Conservation (phyloP, 1,140 invertebrate species). For the Panagrolaimus sp. region DNA sequence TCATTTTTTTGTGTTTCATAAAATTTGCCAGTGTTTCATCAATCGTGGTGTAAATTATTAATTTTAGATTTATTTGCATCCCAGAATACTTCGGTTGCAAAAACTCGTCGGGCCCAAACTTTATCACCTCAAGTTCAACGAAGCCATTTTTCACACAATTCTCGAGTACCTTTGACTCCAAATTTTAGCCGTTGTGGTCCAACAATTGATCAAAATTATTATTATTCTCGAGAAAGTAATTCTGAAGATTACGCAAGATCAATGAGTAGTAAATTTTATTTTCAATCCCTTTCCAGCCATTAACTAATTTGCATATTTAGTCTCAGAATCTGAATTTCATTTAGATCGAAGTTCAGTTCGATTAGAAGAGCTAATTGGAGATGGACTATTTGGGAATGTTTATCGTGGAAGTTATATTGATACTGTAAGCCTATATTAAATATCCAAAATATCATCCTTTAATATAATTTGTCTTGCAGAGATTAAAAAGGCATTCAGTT, state of each 20-base stretch:
- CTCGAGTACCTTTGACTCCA: not conserved
- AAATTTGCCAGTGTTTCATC: not conserved
- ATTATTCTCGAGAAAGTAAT: slow-evolving; percentile 1
- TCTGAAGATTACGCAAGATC: slow-evolving; percentile 16
- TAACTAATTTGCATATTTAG: slow-evolving; percentile 5
- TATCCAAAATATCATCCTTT: slow-evolving; percentile 6
- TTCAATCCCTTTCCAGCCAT: not conserved
- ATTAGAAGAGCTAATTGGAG: slow-evolving; percentile 86
- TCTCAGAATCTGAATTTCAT: not conserved
- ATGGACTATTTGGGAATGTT: slow-evolving; percentile 97
- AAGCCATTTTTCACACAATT: not conserved
- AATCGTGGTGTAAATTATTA: not conserved
- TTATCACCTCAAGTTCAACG: not conserved
- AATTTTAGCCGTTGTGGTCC: too few species aligned
- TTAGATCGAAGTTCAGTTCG: slow-evolving; percentile 76
- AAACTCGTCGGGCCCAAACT: slow-evolving; percentile 13
- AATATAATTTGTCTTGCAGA: slow-evolving; percentile 43
- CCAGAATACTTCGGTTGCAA: slow-evolving; percentile 11
- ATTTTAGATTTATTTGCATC: not conserved
- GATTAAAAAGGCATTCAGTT: slow-evolving; percentile 65
- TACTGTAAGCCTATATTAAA: slow-evolving; percentile 50
- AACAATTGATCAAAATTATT: not conserved
- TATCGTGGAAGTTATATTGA: slow-evolving; percentile 75
- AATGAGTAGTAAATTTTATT: slow-evolving; percentile 3
- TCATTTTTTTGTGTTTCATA: not conserved